Evolutionary conservation across 2,797 vertebrate species (phyloP).

Genomic region (Sciurus carolinensis): DNA sequence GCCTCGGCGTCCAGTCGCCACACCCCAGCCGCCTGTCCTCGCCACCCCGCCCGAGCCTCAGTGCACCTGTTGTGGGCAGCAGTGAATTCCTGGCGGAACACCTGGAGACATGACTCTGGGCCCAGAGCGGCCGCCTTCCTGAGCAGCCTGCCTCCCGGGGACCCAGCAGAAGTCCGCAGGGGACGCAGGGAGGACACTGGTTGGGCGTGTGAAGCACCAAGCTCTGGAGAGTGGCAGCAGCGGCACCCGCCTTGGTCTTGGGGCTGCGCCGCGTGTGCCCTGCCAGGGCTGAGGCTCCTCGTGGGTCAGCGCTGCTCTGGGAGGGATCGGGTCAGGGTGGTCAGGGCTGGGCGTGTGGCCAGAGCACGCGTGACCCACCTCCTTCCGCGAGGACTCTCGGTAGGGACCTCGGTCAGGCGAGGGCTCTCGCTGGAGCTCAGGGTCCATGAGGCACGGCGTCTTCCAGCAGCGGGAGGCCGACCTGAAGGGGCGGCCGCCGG

Average conservation of each 20-base stretch:
- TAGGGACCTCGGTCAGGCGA: too few species aligned
- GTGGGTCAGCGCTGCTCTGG: background rate
- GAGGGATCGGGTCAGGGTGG: too few species aligned
- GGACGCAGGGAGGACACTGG: background rate
- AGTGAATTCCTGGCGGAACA: too few species aligned
- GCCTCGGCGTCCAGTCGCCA: too few species aligned
- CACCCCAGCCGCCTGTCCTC: too few species aligned
- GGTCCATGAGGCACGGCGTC: background rate
- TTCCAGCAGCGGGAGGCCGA: background rate
- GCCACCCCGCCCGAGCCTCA: too few species aligned
- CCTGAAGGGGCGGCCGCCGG: too few species aligned
- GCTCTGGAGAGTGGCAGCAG: background rate
- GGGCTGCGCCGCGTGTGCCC: too few species aligned
- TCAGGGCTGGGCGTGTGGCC: background rate
- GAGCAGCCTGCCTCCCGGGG: background rate
- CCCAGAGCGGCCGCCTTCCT: rapidly evolving
- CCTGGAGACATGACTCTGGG: background rate
- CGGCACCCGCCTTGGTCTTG: background rate
- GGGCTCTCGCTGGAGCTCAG: too few species aligned
- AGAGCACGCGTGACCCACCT: too few species aligned
- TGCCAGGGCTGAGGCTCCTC: background rate
- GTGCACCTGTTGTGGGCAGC: too few species aligned
- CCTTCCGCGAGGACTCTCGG: background rate
- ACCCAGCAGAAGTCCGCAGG: rapidly evolving
- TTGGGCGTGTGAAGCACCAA: background rate